Base-by-base conservation (phyloP, 2,888 invertebrate genomes). In the Aspidiotus rigidus region DNA sequence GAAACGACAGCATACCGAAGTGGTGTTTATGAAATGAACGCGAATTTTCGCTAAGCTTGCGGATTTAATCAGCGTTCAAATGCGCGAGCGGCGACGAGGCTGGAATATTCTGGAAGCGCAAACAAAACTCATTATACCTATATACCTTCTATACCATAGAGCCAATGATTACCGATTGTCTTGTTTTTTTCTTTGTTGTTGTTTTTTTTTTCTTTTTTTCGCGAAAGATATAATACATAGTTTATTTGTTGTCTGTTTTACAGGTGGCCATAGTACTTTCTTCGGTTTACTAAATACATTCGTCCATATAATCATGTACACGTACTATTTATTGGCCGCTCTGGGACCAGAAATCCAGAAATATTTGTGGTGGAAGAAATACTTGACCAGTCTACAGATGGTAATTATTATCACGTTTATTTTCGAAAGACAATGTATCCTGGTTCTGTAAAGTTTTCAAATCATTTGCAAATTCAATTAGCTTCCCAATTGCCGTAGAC, bases 261-360 rank as follows among this genome's bases (percentile, higher is more conserved):
- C 76, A 83, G 93, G 95, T 77, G 96, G 96, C 44, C 95, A 96
- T 79, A 93, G 93, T 75, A 94, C 96, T 7, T 96, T 96, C 84
- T 96, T 96, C 79, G 92, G 94, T 2, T 83, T 94, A 74, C 81
- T 95, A 76, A 97, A 96, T 80, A 93, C 94, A 1, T 94, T 94
- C 79, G 94, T 97, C n/a, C 96, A 97, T 80, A 89, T 96, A 75
- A 83, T 96, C 74, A 97, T 97, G 96, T 96, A 97, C 80, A 82
- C 86, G 7, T 97, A 96, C 81, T 94, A 94, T 77, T 83, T 96
- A 82, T 80, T 95, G 76, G 86, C 94, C 62, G 95, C 95, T 44
- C 83, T 94, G 80, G 95, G 96, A 71, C 94, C 94, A 8, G 82
- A 83, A 64, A 84, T 90, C 79, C 89, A 90, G 79, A 87, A 85